Base-by-base conservation (phyloP, 2,888 invertebrate species). In the Trisateles emortualis region DNA sequence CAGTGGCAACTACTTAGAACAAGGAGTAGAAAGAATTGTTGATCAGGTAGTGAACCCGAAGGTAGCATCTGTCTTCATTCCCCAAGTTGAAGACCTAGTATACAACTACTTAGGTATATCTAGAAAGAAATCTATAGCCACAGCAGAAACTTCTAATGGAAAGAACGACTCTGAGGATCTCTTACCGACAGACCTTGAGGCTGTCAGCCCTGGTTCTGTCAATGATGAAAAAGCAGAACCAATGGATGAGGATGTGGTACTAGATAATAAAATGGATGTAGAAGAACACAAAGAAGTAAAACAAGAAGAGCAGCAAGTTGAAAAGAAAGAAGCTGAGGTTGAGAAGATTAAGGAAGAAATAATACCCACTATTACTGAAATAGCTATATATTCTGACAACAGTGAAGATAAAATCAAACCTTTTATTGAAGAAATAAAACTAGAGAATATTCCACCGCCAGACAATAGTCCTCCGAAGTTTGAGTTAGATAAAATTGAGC, bases 21-120 rank as follows among this genome's bases (percentile, higher is more conserved):
- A 96, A 67, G 99, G 99, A 6, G 97, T 99, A 1, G 98, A 98
- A 83, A 95, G 98, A 65, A 98, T 99, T 61, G 98, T 99, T 0
- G 98, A 98, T 81, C 99, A 99, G 93, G 98, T 98, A 0, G 98
- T 99, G 0, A 98, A 98, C 85, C 98, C 98, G 0, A 98, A 98
- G 93, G 96, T 98, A 5, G 95, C 96, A 61, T 95, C 96, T 1
- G 95, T 97, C 9, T 98, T 98, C 82, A 96, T 97, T 79, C 97
- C 98, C 0, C 96, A 97, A 93, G 97, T 99, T 6, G 98, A 98
- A 86, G 97, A 98, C 74, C 95, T 98, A 11, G 96, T 98, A 0
- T 98, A 98, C 79, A 96, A 96, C 82, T 96, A 95, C 83, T 88
- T 98, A 38, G 98, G 98, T 0, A 94, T 98, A 43, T 95, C 97